These are phyloP conservation scores for Sebastes trivittatus DNA, from an alignment of 2,797 vertebrate species.

Conservation along the genomic window DNA sequence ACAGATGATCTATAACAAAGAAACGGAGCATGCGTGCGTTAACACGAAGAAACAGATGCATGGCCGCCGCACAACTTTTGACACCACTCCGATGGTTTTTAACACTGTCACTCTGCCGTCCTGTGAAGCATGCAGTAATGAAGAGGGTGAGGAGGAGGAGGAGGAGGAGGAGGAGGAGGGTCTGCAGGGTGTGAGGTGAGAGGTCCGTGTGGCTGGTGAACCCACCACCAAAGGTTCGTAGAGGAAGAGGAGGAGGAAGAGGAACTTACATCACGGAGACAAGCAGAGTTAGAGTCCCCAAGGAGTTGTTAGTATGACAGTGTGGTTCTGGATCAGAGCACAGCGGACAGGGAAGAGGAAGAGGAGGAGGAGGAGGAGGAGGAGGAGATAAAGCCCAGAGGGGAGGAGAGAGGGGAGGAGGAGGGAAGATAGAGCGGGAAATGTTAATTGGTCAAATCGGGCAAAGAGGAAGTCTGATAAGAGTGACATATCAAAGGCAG, in stretches of 20 bases:
- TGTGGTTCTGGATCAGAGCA: slow-evolving; percentile 95
- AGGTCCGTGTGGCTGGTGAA: slow-evolving; percentile 67
- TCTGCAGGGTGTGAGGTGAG: slow-evolving; percentile 61
- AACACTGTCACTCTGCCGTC: slow-evolving; percentile 68
- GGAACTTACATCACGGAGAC: slow-evolving; percentile 97
- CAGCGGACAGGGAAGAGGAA: slow-evolving; percentile 66
- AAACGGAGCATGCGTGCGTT: slow-evolving; percentile 63
- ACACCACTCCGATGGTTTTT: slow-evolving; percentile 64
- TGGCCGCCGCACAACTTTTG: slow-evolving; percentile 44
- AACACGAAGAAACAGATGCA: slow-evolving; percentile 62
- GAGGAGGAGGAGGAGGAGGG: slow-evolving; percentile 22
- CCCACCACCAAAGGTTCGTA: slow-evolving; percentile 65
- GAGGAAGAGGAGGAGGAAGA: slow-evolving; percentile 80
- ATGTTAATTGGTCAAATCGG: slow-evolving; percentile 61
- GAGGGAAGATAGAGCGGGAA: slow-evolving; percentile 62
- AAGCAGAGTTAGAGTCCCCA: slow-evolving; percentile 98
- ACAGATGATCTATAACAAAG: slow-evolving; percentile 53
- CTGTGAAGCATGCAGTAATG: slow-evolving; percentile 80
- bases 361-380: slow-evolving; percentile 24
- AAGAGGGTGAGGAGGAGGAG: slow-evolving; percentile 39
- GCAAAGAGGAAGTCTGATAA: slow-evolving; percentile 49
- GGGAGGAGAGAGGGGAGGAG: slow-evolving; percentile 52
- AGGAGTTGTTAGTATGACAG: slow-evolving; percentile 99
- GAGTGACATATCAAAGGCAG: slow-evolving; percentile 35
- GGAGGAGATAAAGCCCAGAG: slow-evolving; percentile 74